Conservation (phyloP, 2,113 vertebrate genomes). For the Nesogale talazaci region DNA sequence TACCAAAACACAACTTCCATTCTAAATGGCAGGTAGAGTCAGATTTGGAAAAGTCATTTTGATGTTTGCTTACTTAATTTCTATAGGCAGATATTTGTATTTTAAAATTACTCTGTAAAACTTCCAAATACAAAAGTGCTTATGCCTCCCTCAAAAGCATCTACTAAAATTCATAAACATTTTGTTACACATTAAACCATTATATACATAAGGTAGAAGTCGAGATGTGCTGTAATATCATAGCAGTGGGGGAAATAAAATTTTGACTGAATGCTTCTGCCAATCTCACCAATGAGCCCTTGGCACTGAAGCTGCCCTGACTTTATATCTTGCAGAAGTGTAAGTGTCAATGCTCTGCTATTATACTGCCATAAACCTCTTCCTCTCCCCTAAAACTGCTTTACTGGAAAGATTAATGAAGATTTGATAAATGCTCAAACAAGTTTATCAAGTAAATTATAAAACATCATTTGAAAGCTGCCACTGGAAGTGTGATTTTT, state of each 20-base stretch:
- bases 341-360: not conserved
- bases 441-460: conserved; percentile 3
- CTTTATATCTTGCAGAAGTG: not conserved
- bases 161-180: conserved; percentile 25
- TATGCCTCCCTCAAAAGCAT: not conserved
- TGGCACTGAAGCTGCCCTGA: not conserved
- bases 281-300: not conserved
- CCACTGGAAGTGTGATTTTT: not conserved
- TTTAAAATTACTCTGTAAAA: conserved; percentile 9
- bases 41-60: not conserved
- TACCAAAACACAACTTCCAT: not conserved
- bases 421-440: conserved; percentile 2
- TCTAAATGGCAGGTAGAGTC: not conserved
- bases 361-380: not conserved
- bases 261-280: not conserved
- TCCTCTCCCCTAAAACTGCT: not conserved
- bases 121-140: not conserved
- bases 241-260: not conserved
- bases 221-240: not conserved
- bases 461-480: not conserved
- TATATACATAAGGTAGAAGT: not conserved
- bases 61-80: not conserved
- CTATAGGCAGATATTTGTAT: conserved; percentile 8
- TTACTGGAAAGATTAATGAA: conserved; percentile 7
- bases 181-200: conserved; percentile 38